Evolutionary conservation across 2,113 vertebrate species (phyloP).

Genomic region (Eulacestoma nigropectus): DNA sequence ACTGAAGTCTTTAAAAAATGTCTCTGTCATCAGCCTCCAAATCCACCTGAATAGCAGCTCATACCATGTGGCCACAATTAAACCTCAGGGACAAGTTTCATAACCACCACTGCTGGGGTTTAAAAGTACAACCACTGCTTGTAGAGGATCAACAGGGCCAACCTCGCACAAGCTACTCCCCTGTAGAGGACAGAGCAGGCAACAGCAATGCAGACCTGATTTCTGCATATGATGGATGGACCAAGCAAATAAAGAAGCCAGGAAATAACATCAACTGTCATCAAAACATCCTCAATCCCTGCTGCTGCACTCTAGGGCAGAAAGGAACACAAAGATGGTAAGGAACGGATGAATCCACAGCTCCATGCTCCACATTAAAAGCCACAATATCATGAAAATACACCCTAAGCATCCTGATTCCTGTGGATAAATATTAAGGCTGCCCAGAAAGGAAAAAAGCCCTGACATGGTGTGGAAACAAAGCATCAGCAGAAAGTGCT

Average conservation of each 20-base stretch:
- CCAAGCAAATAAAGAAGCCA: not conserved
- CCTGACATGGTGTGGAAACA: not conserved
- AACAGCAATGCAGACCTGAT: not conserved
- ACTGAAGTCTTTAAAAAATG: not conserved
- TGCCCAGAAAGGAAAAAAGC: not conserved
- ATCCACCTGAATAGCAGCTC: accelerated
- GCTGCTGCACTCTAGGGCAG: not conserved
- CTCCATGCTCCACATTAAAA: not conserved
- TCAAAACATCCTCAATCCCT: not conserved
- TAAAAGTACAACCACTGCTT: not conserved
- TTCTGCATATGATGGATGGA: not conserved
- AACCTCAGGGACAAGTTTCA: not conserved
- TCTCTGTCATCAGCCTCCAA: not conserved
- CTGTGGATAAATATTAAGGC: not conserved
- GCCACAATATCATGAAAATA: not conserved
- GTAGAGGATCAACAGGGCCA: not conserved
- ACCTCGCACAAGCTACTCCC: not conserved
- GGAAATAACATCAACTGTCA: not conserved
- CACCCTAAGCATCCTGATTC: not conserved
- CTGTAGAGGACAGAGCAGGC: not conserved
- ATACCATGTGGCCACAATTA: accelerated
- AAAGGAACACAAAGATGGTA: not conserved
- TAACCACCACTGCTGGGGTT: not conserved
- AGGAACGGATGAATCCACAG: accelerated
- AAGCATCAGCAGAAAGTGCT: not conserved